phyloP scores from a whole-genome alignment of 2,113 vertebrate genomes.

The Vireo altiloquus region DNA sequence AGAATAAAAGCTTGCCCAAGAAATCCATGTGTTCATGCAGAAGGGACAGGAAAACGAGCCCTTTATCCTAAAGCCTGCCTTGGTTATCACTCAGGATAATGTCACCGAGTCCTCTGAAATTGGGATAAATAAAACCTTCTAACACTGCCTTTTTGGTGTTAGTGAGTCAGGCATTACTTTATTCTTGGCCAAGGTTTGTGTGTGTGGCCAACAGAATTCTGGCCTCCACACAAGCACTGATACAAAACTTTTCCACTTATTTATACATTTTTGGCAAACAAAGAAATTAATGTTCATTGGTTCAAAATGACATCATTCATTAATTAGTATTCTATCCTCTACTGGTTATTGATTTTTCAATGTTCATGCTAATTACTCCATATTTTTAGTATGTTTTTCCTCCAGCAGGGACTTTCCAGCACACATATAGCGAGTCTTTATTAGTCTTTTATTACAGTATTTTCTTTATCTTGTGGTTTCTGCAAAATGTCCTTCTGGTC shows the following conservation, averaged over 20 bases:
- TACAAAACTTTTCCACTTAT: neutral
- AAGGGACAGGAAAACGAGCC: neutral
- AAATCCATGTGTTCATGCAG: neutral
- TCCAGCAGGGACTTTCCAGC: neutral
- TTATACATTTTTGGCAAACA: neutral
- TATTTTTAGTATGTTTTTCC: neutral
- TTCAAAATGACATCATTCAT: neutral
- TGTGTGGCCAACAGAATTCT: neutral
- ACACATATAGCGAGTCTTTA: rapidly evolving
- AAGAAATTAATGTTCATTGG: neutral
- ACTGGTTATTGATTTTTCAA: neutral
- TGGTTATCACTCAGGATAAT: neutral
- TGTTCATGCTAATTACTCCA: neutral
- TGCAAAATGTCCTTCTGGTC: neutral
- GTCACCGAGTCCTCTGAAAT: neutral
- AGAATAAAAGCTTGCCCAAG: neutral
- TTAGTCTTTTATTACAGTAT: no score
- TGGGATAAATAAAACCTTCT: neutral
- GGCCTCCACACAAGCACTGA: neutral
- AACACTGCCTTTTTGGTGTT: neutral
- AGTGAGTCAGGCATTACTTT: neutral
- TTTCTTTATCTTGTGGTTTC: neutral
- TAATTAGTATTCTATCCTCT: neutral
- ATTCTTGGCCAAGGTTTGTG: neutral
- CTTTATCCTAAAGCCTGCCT: neutral